Conservation (phyloP, 2,888 invertebrate genomes). For the Plagodis pulveraria region DNA sequence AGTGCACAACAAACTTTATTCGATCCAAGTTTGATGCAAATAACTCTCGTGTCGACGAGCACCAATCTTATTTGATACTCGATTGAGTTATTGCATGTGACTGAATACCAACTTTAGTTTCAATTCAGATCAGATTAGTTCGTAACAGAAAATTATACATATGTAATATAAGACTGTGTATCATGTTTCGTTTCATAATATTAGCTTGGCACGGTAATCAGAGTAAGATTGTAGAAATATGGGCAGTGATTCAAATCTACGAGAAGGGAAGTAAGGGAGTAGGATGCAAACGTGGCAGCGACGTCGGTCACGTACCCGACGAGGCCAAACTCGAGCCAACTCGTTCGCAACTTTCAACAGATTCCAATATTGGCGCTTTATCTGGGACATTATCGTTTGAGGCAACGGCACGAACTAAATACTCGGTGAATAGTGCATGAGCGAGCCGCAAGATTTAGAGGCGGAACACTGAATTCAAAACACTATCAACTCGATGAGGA, state of each 20-base stretch:
- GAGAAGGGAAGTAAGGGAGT: background rate
- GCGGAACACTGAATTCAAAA: constrained; percentile 45
- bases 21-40: constrained; percentile 1
- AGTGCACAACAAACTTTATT: constrained; percentile 10
- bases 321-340: constrained; percentile 14
- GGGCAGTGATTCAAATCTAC: background rate
- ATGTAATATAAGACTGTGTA: no score
- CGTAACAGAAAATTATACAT: background rate
- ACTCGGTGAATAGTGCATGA: constrained; percentile 49
- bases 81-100: background rate
- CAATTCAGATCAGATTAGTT: background rate
- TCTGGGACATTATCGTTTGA: constrained; percentile 38
- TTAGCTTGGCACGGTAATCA: background rate
- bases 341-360: constrained; percentile 41
- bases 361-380: constrained; percentile 43
- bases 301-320: constrained; percentile 13
- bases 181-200: no score
- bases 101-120: background rate
- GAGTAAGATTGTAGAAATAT: background rate
- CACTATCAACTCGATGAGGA: constrained; percentile 43
- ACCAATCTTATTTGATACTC: constrained; percentile 5
- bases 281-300: constrained; percentile 4
- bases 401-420: constrained; percentile 31
- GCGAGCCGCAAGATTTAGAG: constrained; percentile 44
- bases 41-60: background rate